Base-by-base conservation (phyloP, 2,888 invertebrate genomes). In the Agrotis puta region DNA sequence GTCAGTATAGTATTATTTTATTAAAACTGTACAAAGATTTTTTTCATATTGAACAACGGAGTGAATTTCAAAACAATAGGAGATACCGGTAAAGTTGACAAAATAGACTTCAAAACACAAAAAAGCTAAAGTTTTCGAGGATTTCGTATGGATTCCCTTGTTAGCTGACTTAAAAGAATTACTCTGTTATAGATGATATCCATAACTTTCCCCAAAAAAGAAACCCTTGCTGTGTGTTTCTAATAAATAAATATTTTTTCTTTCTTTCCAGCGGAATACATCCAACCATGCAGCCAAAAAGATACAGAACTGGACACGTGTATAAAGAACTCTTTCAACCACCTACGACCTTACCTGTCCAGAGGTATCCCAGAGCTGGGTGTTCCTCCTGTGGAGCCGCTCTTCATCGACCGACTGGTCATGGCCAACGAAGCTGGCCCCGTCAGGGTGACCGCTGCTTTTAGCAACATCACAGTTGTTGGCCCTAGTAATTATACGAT, bases 371-470 rank as follows among this genome's bases (percentile, higher is more conserved):
- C 97, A 0, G 98, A 98, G 82, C 93, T 98, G 63, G 97, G 97
- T 20, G 97, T 98, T 4, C 98, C 98, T 0, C 97, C 98, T 0
- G 97, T 98, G 82, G 98, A 98, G 86, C 98, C 98, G 0, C 92
- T 98, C 81, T 92, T 94, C 70, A 97, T 98, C 70, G 97, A 97
- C 58, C 96, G 97, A 72, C 95, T 98, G 80, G 96, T 97, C 58
- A 98, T 98, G 97, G 98, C 98, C 90, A 98, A 98, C 89, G 97
- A 97, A 0, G 97, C 97, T 14, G 98, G 98, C 0, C 97, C 98
- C 0, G 97, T 98, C 20, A 95, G 97, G 74, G 97, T 98, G 20
- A 97, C 97, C 14, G 98, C 98, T 0, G 93, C 97, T 0, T 98
- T 98, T 92, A 97, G 95, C 70, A 98, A 98, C 88, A 97, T 98